Evolutionary conservation across 2,888 invertebrate species (phyloP).

Genomic region (Sphaerophoria rueppellii): DNA sequence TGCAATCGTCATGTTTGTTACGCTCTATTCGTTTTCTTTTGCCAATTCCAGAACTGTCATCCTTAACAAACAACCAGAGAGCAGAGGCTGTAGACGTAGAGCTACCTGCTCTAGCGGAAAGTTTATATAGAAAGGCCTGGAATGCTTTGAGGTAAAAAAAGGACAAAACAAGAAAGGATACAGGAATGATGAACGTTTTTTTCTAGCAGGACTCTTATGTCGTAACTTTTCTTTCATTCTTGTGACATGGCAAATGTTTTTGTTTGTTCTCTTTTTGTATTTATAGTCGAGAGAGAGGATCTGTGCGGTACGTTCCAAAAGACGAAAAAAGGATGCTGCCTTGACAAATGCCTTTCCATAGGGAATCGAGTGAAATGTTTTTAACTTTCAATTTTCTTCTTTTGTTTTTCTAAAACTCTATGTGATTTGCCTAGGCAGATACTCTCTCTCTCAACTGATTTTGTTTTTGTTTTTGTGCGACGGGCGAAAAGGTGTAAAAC

Average conservation of each 20-base stretch:
- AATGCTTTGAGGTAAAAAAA: not conserved
- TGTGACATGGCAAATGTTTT: slow-evolving; percentile 58
- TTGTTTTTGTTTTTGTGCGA: not conserved
- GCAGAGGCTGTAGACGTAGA: not conserved
- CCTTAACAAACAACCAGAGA: slow-evolving; percentile 21
- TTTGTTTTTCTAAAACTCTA: slow-evolving; percentile 10
- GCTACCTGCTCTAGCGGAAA: not conserved
- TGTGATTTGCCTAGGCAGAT: slow-evolving; percentile 9
- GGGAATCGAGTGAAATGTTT: slow-evolving; percentile 46
- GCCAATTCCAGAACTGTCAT: slow-evolving; percentile 67
- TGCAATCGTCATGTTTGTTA: slow-evolving; percentile 56
- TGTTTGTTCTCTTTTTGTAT: slow-evolving; percentile 54
- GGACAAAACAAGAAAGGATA: slow-evolving; percentile 25
- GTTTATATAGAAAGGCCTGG: not conserved
- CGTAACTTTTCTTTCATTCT: not conserved
- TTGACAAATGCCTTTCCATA: slow-evolving; percentile 52
- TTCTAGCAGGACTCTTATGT: slow-evolving; percentile 7
- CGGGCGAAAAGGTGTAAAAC: slow-evolving; percentile 52
- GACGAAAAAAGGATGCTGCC: slow-evolving; percentile 32
- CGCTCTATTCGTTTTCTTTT: slow-evolving; percentile 72
- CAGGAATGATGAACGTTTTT: slow-evolving; percentile 61
- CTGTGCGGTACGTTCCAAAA: slow-evolving; percentile 23
- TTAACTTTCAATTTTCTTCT: slow-evolving; percentile 57
- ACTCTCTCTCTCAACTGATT: not conserved
- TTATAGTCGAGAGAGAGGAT: slow-evolving; percentile 5